Conservation (phyloP, 2,797 vertebrate genomes). For the Chloroceryle amazona region DNA sequence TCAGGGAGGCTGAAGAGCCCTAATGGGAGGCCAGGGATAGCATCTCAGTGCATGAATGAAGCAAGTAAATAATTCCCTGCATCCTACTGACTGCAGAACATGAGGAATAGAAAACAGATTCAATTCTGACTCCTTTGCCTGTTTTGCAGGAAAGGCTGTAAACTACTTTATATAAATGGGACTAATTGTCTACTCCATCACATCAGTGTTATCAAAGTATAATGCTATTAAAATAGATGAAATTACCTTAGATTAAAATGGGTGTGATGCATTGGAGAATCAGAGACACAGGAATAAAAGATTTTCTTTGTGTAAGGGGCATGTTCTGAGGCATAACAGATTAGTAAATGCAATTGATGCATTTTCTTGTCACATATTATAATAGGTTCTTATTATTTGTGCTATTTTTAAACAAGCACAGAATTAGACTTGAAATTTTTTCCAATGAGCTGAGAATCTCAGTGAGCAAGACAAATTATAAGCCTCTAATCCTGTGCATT, state of each 20-base stretch:
- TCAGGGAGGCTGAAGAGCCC: fast-evolving
- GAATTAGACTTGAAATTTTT: conserved; percentile 19
- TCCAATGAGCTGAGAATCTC: neutral
- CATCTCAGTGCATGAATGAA: neutral
- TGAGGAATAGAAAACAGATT: fast-evolving
- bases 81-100: neutral
- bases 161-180: neutral
- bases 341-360: conserved; percentile 21
- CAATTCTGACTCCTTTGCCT: neutral
- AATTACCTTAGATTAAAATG: conserved; percentile 7
- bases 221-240: neutral
- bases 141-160: neutral
- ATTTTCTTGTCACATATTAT: conserved; percentile 5
- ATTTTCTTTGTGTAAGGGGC: neutral
- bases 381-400: conserved; percentile 40
- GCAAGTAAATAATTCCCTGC: neutral
- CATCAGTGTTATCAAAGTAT: neutral
- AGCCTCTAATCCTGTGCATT: neutral
- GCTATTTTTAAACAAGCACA: conserved; percentile 45
- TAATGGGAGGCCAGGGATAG: neutral
- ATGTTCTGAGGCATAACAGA: conserved; percentile 12
- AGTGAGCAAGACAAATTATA: neutral
- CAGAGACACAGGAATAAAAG: neutral
- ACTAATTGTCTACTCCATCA: neutral
- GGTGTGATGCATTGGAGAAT: neutral